Evolutionary conservation across 92 coral and sea anemone species (phyloP).

Genomic region (Phymanthus crucifer): DNA sequence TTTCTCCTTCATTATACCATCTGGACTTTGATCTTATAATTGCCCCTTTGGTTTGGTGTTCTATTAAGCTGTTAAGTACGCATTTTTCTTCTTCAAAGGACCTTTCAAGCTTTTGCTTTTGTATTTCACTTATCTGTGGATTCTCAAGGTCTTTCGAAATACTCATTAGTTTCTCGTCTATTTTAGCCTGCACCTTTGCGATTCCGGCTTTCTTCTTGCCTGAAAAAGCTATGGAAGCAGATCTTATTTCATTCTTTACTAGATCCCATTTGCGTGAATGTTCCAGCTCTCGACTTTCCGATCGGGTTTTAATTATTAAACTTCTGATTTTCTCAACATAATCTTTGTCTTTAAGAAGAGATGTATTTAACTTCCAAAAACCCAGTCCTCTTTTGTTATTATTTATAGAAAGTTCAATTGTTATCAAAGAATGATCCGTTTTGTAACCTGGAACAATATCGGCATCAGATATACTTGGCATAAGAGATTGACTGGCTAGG

Average conservation of each 20-base stretch:
- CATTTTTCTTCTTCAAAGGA: neutral
- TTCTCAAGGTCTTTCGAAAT: neutral
- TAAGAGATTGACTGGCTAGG: neutral
- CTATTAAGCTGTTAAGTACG: conserved; percentile 32
- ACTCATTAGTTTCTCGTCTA: conserved; percentile 13
- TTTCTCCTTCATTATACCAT: conserved; percentile 50
- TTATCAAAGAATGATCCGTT: neutral
- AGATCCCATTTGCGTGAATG: neutral
- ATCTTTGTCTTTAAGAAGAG: conserved; percentile 12
- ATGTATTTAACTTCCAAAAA: conserved; percentile 27
- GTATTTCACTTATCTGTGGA: neutral
- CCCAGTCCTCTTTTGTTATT: conserved; percentile 23
- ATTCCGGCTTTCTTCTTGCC: neutral
- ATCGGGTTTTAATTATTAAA: neutral
- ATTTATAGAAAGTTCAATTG: neutral
- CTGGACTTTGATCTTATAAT: conserved; percentile 37
- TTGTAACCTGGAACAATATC: neutral
- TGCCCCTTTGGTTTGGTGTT: conserved; percentile 37
- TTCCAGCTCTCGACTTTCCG: neutral
- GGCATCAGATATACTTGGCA: neutral
- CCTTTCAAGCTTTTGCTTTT: conserved; percentile 13
- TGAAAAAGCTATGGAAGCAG: neutral
- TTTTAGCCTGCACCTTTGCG: neutral
- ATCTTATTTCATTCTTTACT: neutral
- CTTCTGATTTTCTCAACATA: neutral